Base-by-base conservation (phyloP, 2,113 vertebrate species). In the Romanogobio albipinnatus region DNA sequence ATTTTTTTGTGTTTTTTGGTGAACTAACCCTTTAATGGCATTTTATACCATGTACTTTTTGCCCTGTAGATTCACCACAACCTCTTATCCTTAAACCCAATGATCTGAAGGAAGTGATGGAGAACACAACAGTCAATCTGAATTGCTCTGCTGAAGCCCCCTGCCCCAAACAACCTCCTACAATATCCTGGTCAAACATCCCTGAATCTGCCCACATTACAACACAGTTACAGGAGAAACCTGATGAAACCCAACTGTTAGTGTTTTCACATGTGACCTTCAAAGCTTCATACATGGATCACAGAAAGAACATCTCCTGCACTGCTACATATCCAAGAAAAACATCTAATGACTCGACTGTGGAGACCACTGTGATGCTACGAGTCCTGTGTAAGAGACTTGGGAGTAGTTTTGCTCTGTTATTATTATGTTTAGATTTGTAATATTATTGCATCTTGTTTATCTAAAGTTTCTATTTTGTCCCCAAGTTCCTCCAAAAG, bases 81-180 rank as follows among this genome's bases (percentile, higher is more conserved):
- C 17, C 19, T 58, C 76, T n/a, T 7, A n/a, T 45, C 7, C 3
- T 59, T 45, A 45, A 4, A 62, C 58, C 77, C 9, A 19, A 9
- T 49, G 9, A 22, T 17, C 14, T 47, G 1, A 11, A 13, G 4
- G 11, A 13, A 6, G 61, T 68, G 45, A 68, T 14, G 17, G 79
- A 68, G 24, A 0, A 9, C 0, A n/a, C 9, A 4, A 22, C 79
- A 81, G 79, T 81, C 1, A 36, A n/a, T 68, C 4, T 81, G 5
- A 81, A 2, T 17, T 81, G 79, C 26, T 81, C 79, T 68, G 61
- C 79, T 68, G 79, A 81, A 81, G 79, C 59, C 15, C 79, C 79
- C 59, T 81, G 79, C 4, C 79, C 79, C 4, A 9, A 29, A 68
- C 39, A 68, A 9, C 62, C 45, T n/a, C 62, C 79, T 36, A 68